Conservation (phyloP, 1,140 invertebrate species). For the Camponotus floridanus region DNA sequence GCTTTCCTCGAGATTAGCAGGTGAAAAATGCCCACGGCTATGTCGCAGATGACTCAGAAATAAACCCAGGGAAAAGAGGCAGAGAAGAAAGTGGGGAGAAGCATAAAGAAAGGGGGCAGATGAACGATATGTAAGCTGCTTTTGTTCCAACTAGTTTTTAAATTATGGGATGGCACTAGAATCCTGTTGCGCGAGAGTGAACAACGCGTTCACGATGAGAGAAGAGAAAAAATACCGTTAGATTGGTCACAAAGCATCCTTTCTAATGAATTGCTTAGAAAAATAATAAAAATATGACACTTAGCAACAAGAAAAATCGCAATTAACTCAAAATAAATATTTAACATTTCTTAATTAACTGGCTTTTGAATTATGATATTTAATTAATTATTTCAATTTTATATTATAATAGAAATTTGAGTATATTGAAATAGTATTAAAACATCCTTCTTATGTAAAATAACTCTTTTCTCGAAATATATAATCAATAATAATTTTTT, state of each 20-base stretch:
- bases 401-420: neutral
- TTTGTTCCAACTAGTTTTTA: conserved; percentile 53
- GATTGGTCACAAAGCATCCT: conserved; percentile 13
- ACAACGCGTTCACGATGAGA: conserved; percentile 14
- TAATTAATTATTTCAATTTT: neutral
- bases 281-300: neutral
- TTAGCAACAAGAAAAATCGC: neutral
- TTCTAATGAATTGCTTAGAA: neutral
- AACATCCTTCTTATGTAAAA: neutral
- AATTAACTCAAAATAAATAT: neutral
- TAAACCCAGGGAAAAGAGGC: conserved; percentile 69
- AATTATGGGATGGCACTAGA: conserved; percentile 41
- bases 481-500: conserved; percentile 11
- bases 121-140: conserved; percentile 61
- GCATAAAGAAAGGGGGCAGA: conserved; percentile 50
- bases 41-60: conserved; percentile 67
- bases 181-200: conserved; percentile 29
- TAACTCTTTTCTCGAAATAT: neutral
- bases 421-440: neutral
- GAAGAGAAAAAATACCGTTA: conserved; percentile 38
- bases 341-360: conserved; percentile 16
- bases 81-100: neutral
- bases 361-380: neutral
- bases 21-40: conserved; percentile 63
- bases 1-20: conserved; percentile 73